Evolutionary conservation across 2,113 vertebrate species (phyloP).

Genomic region (Copsychus sechellarum): DNA sequence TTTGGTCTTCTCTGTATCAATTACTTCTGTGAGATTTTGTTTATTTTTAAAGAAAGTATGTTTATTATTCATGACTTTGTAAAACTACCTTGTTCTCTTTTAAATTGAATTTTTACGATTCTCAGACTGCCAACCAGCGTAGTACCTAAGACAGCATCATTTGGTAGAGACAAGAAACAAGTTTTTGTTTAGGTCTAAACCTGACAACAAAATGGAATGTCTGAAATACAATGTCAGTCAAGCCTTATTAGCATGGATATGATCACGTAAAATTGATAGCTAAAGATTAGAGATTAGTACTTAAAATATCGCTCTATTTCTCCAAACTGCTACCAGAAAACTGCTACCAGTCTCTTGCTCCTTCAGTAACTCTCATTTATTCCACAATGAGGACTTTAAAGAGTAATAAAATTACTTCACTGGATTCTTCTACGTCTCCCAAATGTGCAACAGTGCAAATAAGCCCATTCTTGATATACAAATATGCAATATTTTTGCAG

Average conservation of each 20-base stretch:
- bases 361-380: neutral
- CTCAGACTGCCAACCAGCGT: neutral
- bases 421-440: neutral
- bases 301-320: neutral
- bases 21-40: neutral
- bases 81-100: neutral
- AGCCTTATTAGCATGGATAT: neutral
- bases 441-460: neutral
- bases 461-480: neutral
- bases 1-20: neutral
- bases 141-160: neutral
- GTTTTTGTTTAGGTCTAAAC: neutral
- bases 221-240: neutral
- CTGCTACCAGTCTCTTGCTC: neutral
- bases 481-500: neutral
- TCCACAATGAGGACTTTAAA: neutral
- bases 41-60: neutral
- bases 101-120: neutral
- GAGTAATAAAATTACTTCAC: neutral
- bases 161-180: neutral
- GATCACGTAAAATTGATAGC: neutral
- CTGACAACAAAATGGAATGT: neutral
- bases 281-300: neutral
- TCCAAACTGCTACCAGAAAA: neutral
- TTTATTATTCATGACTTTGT: neutral